Conservation (phyloP, 1,140 invertebrate species). For the Drosophila eugracilis region DNA sequence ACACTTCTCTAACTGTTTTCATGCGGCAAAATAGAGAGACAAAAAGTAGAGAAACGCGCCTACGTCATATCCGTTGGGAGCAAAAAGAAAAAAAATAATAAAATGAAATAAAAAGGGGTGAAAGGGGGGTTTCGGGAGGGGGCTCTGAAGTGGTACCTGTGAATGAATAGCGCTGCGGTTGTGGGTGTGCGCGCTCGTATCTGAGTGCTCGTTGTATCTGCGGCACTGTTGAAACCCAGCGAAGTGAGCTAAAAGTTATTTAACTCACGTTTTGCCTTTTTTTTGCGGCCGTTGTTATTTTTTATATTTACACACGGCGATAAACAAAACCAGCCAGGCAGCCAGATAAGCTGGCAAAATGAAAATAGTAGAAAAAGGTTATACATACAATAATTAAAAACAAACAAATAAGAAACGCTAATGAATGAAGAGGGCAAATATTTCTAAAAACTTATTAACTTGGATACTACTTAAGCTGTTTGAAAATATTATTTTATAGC, state of each 20-base stretch:
- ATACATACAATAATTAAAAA: slow-evolving; percentile 46
- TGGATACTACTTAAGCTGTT: neutral
- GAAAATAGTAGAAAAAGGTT: slow-evolving; percentile 18
- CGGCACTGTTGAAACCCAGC: slow-evolving; percentile 13
- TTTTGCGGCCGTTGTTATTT: slow-evolving; percentile 24
- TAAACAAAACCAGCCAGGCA: slow-evolving; percentile 36
- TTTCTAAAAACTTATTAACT: neutral
- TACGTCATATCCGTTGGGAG: slow-evolving; percentile 59
- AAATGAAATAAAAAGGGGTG: slow-evolving; percentile 20
- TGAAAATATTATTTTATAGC: too few relatives aligned
- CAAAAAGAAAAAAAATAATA: slow-evolving; percentile 12
- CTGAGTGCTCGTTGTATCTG: slow-evolving; percentile 22
- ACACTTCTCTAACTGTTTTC: slow-evolving; percentile 49
- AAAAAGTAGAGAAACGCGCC: slow-evolving; percentile 18
- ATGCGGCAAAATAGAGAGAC: slow-evolving; percentile 37
- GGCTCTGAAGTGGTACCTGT: slow-evolving; percentile 40
- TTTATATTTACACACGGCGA: slow-evolving; percentile 41
- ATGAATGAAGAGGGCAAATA: slow-evolving; percentile 32
- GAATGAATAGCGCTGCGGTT: slow-evolving; percentile 45
- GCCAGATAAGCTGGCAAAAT: slow-evolving; percentile 30
- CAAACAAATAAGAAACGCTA: slow-evolving; percentile 44
- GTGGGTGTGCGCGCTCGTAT: slow-evolving; percentile 27
- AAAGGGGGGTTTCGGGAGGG: slow-evolving; percentile 1
- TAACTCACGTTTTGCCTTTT: slow-evolving; percentile 55
- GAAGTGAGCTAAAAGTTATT: slow-evolving; percentile 54